phyloP scores from a whole-genome alignment of 2,888 invertebrate species.

The Conchocele bisecta region DNA sequence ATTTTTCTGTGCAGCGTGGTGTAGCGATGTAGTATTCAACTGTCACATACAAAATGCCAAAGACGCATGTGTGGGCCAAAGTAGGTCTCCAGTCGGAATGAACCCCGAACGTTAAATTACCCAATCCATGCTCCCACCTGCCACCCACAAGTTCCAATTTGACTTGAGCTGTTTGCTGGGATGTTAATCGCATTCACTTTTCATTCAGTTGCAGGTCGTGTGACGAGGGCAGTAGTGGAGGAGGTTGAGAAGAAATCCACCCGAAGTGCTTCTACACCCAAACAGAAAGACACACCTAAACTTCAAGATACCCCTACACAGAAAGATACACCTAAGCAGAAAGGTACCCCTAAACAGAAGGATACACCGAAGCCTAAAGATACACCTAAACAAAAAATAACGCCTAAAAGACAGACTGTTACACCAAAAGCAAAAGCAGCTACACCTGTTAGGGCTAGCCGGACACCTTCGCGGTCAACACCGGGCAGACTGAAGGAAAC shows the following conservation, averaged over 20 bases:
- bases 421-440: conserved; percentile 17
- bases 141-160: background rate
- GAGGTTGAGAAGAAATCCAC: conserved; percentile 55
- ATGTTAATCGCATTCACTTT: background rate
- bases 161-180: too few relatives aligned
- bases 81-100: too few relatives aligned
- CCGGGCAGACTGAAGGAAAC: conserved; percentile 13
- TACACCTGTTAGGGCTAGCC: conserved; percentile 3
- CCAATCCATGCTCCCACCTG: too few relatives aligned
- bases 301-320: conserved; percentile 10
- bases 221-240: conserved; percentile 62
- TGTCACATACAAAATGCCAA: too few relatives aligned
- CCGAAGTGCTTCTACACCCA: conserved; percentile 39
- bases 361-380: conserved; percentile 15
- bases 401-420: conserved; percentile 28
- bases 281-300: conserved; percentile 43
- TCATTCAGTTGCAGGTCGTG: conserved; percentile 32
- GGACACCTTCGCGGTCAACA: background rate
- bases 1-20: too few relatives aligned
- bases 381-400: conserved; percentile 14
- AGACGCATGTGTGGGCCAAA: too few relatives aligned
- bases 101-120: too few relatives aligned
- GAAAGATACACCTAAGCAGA: conserved; percentile 14
- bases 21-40: background rate
- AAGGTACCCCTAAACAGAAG: conserved; percentile 27